phyloP scores from a whole-genome alignment of 2,113 vertebrate species.

The Leucopsar rothschildi region DNA sequence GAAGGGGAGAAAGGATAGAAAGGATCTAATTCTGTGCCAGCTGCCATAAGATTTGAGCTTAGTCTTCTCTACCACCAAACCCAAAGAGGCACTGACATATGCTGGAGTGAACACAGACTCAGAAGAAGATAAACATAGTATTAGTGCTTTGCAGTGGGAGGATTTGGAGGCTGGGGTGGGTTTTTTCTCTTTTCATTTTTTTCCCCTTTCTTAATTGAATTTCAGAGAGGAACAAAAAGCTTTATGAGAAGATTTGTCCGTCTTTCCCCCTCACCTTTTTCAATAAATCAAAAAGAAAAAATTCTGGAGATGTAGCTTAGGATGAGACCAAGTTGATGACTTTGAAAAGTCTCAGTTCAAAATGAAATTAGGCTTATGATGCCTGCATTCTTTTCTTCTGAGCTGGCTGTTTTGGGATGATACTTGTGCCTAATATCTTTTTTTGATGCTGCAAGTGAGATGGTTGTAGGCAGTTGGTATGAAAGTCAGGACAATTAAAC shows the following conservation, averaged over 20 bases:
- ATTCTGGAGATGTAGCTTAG: background rate
- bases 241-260: background rate
- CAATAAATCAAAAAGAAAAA: background rate
- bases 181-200: too few species aligned
- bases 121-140: background rate
- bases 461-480: background rate
- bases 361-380: background rate
- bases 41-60: background rate
- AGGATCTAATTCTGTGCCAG: background rate
- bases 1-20: fast-evolving
- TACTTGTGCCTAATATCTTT: background rate
- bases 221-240: background rate
- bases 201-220: background rate
- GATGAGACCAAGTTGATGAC: background rate
- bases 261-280: background rate
- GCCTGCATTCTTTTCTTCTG: background rate
- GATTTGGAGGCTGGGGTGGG: background rate
- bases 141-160: background rate
- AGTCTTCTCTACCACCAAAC: background rate
- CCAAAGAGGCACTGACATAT: background rate
- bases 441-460: background rate
- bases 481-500: background rate
- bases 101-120: background rate
- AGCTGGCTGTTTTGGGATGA: background rate
- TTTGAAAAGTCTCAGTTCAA: background rate